These are phyloP conservation scores for Ochropleura leucogaster DNA, from an alignment of 2,888 invertebrate species.

Conservation along the genomic window DNA sequence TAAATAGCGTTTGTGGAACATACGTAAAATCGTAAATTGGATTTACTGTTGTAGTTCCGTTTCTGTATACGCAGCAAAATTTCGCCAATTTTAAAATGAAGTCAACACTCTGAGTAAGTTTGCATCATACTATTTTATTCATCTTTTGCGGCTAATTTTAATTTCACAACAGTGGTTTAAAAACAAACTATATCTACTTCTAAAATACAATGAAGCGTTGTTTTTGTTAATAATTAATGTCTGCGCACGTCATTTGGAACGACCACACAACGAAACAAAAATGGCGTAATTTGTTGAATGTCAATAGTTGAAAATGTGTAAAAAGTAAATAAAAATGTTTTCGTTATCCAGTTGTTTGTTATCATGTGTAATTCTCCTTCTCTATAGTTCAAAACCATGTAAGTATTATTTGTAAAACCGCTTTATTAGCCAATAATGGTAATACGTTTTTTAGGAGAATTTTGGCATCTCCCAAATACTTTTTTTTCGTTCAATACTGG, in stretches of 20 bases:
- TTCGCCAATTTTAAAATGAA: not conserved
- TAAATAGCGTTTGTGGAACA: no score
- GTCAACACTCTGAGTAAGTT: not conserved
- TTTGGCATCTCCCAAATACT: conserved; percentile 56
- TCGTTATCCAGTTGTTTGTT: conserved; percentile 75
- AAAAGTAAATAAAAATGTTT: conserved; percentile 87
- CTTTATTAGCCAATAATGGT: not conserved
- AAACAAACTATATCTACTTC: not conserved
- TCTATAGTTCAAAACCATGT: conserved; percentile 79
- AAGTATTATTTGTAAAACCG: conserved; percentile 69
- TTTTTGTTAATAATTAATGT: not conserved
- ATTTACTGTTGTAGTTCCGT: accelerated
- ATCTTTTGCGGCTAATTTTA: accelerated
- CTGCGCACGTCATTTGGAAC: conserved; percentile 47
- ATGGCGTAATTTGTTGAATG: conserved; percentile 84
- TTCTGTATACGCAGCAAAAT: not conserved
- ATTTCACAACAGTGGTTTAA: not conserved
- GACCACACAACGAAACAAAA: conserved; percentile 76
- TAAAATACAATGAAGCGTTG: not conserved
- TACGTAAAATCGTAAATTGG: conserved; percentile 1
- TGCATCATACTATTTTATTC: accelerated
- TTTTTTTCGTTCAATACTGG: conserved; percentile 65
- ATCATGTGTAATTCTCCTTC: conserved; percentile 75
- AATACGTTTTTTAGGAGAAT: conserved; percentile 32
- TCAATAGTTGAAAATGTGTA: conserved; percentile 83